These are phyloP conservation scores for Channallabes apus DNA, from an alignment of 2,797 vertebrate species.

Conservation along the genomic window DNA sequence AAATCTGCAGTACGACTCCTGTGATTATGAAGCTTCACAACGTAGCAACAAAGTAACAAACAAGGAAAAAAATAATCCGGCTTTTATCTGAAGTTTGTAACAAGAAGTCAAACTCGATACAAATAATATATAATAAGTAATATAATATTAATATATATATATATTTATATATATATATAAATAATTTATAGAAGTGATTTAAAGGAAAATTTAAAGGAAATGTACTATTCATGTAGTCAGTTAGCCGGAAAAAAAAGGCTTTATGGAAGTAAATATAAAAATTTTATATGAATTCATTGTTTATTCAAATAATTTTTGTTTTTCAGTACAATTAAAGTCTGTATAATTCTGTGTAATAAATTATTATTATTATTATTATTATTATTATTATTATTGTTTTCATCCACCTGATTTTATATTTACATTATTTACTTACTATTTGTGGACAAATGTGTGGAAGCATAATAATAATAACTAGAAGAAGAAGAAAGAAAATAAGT, in stretches of 20 bases:
- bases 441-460: too few species aligned
- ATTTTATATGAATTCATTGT: background rate
- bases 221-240: background rate
- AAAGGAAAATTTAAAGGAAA: background rate
- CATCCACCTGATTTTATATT: background rate
- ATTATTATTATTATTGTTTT: background rate
- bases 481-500: too few species aligned
- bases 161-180: too few species aligned
- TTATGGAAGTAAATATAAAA: background rate
- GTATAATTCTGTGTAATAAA: background rate
- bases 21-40: background rate
- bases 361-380: too few species aligned
- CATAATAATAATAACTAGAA: too few species aligned
- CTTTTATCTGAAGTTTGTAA: background rate
- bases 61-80: background rate
- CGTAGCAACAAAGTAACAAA: too few species aligned
- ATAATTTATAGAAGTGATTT: background rate
- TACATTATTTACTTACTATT: too few species aligned
- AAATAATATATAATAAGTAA: too few species aligned
- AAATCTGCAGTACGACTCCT: background rate
- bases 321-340: background rate
- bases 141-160: too few species aligned
- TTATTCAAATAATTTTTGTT: background rate
- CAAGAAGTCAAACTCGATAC: background rate
- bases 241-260: background rate